These are phyloP conservation scores for Agrypnia vestita DNA, from an alignment of 1,140 invertebrate species.

Conservation along the genomic window DNA sequence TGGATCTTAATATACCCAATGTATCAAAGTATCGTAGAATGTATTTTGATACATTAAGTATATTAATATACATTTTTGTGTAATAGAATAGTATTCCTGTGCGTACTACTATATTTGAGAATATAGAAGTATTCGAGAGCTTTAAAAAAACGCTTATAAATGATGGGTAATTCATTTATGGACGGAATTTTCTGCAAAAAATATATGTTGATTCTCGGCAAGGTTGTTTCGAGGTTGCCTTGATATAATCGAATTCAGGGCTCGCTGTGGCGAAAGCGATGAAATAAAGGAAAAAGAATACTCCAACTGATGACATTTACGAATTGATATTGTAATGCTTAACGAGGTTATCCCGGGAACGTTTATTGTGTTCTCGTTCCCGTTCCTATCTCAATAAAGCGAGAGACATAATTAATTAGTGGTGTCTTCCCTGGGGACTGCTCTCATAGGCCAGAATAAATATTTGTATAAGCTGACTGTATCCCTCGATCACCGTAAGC, in stretches of 20 bases:
- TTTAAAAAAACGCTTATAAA: too few relatives aligned
- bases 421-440: slow-evolving; percentile 20
- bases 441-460: background rate
- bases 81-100: too few relatives aligned
- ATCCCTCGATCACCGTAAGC: slow-evolving; percentile 5
- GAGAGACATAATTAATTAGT: slow-evolving; percentile 38
- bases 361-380: slow-evolving; percentile 34
- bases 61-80: too few relatives aligned
- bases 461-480: slow-evolving; percentile 18
- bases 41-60: too few relatives aligned
- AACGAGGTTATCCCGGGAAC: slow-evolving; percentile 38
- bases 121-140: too few relatives aligned
- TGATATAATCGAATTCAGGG: slow-evolving; percentile 6
- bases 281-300: slow-evolving; percentile 4
- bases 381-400: background rate
- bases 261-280: background rate
- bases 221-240: too few relatives aligned
- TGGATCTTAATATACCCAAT: too few relatives aligned
- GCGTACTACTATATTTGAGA: too few relatives aligned
- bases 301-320: slow-evolving; percentile 24
- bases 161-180: too few relatives aligned
- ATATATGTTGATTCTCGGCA: too few relatives aligned
- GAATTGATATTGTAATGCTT: slow-evolving; percentile 29
- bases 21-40: too few relatives aligned
- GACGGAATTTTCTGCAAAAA: too few relatives aligned